These are phyloP conservation scores for Alces alces DNA, from an alignment of 2,113 vertebrate genomes.

Conservation along the genomic window DNA sequence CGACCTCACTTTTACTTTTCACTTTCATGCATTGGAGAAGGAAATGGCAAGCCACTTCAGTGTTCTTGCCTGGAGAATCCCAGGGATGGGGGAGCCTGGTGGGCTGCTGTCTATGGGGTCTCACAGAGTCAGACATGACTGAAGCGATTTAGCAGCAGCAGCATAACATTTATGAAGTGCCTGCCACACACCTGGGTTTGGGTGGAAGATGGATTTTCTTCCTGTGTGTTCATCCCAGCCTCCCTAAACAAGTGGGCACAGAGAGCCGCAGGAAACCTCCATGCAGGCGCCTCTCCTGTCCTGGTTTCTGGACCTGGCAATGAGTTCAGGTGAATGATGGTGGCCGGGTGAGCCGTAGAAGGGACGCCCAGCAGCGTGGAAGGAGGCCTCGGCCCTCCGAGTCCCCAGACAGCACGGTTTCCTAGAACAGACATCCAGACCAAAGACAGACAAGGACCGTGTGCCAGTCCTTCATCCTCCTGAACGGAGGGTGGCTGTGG, in stretches of 20 bases:
- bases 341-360: background rate
- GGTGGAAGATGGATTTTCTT: background rate
- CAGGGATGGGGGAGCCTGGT: too few relatives aligned
- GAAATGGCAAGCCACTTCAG: too few relatives aligned
- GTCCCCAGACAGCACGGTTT: background rate
- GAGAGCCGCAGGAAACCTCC: background rate
- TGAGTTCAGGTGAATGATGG: background rate
- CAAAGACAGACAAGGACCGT: background rate
- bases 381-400: background rate
- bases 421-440: background rate
- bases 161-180: background rate
- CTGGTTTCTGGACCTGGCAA: background rate
- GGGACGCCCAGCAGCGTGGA: background rate
- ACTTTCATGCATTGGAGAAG: too few relatives aligned
- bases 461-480: background rate
- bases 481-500: background rate
- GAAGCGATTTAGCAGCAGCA: too few relatives aligned
- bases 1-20: too few relatives aligned
- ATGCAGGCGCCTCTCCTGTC: background rate
- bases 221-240: background rate
- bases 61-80: too few relatives aligned
- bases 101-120: too few relatives aligned
- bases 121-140: too few relatives aligned
- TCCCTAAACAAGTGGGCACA: background rate
- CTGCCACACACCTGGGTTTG: background rate